phyloP scores from a whole-genome alignment of 1,140 invertebrate species.

The Eufriesea mexicana region DNA sequence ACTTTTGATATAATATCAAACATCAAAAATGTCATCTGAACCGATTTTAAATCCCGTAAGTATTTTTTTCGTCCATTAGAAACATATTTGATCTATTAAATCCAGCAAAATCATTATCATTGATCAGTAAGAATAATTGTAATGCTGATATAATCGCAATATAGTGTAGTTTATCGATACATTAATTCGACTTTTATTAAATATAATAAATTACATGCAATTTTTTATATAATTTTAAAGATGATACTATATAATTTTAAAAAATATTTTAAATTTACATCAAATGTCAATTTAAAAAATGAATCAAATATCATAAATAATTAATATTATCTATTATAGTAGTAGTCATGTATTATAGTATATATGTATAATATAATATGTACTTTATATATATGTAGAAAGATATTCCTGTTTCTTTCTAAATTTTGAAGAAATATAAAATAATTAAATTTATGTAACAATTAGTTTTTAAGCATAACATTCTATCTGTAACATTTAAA shows the following conservation, averaged over 20 bases:
- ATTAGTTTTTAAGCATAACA: neutral
- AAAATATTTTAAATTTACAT: neutral
- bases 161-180: neutral
- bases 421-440: neutral
- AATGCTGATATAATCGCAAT: constrained; percentile 14
- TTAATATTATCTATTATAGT: neutral
- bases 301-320: neutral
- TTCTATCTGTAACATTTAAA: neutral
- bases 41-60: constrained; percentile 69
- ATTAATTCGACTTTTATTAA: neutral
- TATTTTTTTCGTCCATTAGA: neutral
- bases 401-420: no score
- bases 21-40: constrained; percentile 54
- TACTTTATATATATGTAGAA: no score
- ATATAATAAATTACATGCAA: neutral
- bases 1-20: neutral
- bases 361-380: no score
- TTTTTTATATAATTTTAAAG: neutral
- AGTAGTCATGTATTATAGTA: no score
- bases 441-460: neutral
- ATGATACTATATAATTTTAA: neutral
- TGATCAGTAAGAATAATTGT: constrained; percentile 31
- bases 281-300: neutral
- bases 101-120: constrained; percentile 8
- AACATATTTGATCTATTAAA: neutral